A percentile compares a stretch with the other conserved stretches of the same genome.
Conservation (phyloP, 2,797 vertebrate genomes). For the Xenentodon cancila region DNA sequence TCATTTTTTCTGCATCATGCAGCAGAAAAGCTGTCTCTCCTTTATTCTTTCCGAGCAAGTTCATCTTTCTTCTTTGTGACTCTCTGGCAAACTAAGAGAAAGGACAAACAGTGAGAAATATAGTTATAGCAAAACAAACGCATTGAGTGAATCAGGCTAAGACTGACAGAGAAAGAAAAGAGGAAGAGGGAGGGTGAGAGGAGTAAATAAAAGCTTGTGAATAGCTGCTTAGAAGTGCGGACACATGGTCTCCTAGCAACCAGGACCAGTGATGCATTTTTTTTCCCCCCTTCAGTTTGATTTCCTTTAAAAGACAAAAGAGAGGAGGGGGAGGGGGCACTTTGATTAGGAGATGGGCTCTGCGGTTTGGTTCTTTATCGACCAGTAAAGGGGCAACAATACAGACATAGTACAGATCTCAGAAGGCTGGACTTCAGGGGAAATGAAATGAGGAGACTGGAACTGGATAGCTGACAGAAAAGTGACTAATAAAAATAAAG, state of each 20-base stretch:
- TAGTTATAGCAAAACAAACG: slow-evolving; percentile 50
- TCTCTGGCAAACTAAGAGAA: no score
- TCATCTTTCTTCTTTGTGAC: slow-evolving; percentile 27
- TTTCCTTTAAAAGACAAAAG: slow-evolving; percentile 65
- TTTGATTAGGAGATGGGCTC: slow-evolving; percentile 59
- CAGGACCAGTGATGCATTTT: slow-evolving; percentile 62
- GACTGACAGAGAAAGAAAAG: slow-evolving; percentile 32
- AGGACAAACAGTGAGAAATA: slow-evolving; percentile 26
- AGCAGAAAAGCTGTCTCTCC: slow-evolving; percentile 4
- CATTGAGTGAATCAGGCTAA: slow-evolving; percentile 46
- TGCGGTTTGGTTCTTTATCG: slow-evolving; percentile 36
- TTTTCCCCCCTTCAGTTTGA: slow-evolving; percentile 53
- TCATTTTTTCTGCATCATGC: slow-evolving; percentile 28
- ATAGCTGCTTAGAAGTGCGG: slow-evolving; percentile 65
- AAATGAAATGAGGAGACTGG: slow-evolving; percentile 2
- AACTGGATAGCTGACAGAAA: slow-evolving; percentile 14
- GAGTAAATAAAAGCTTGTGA: slow-evolving; percentile 68
- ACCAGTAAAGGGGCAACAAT: slow-evolving; percentile 45
- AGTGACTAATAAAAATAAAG: slow-evolving; percentile 18
- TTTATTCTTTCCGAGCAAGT: slow-evolving; percentile 6
- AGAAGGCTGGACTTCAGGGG: slow-evolving; percentile 1
- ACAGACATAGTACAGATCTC: slow-evolving; percentile 25
- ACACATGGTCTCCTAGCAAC: slow-evolving; percentile 79
- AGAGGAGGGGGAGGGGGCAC: slow-evolving; percentile 37
- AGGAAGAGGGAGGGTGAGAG: slow-evolving; percentile 17